These are phyloP conservation scores for Microtus ochrogaster DNA, from an alignment of 2,113 vertebrate species.

Conservation along the genomic window DNA sequence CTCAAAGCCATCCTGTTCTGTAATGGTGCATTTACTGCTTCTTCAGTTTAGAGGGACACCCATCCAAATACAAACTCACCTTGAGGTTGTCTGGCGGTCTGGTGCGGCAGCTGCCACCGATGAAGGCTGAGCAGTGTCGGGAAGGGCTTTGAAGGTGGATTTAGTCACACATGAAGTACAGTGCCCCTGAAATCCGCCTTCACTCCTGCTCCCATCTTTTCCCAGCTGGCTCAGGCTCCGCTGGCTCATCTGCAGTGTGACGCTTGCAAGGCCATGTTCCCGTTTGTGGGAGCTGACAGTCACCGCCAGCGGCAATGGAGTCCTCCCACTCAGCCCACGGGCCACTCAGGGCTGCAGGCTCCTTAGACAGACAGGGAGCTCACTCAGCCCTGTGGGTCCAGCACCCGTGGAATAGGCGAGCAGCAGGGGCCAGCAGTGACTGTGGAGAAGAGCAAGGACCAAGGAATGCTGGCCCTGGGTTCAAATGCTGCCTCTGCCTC, in stretches of 20 bases:
- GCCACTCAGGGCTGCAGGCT: not conserved
- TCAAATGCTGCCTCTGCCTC: not conserved
- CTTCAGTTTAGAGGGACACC: not conserved
- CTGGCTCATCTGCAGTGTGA: conserved; percentile 81
- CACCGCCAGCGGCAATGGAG: not conserved
- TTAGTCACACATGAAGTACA: not conserved
- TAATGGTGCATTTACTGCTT: not conserved
- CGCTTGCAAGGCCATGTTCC: conserved; percentile 77
- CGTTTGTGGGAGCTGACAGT: conserved; percentile 64
- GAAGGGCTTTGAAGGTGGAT: not conserved
- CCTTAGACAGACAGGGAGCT: not conserved
- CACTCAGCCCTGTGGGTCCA: accelerated
- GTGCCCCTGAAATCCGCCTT: conserved; percentile 2
- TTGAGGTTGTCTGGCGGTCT: not conserved
- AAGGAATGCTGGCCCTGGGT: not conserved
- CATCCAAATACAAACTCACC: not conserved
- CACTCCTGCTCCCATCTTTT: conserved; percentile 42
- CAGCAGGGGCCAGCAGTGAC: too few relatives aligned
- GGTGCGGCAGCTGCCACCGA: not conserved
- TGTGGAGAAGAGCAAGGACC: not conserved
- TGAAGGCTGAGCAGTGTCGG: not conserved
- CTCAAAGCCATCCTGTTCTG: not conserved
- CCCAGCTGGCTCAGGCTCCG: conserved; percentile 55
- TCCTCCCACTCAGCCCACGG: accelerated
- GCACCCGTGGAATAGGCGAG: not conserved